Evolutionary conservation across 2,797 vertebrate species (phyloP).

Genomic region (Hipposideros larvatus): DNA sequence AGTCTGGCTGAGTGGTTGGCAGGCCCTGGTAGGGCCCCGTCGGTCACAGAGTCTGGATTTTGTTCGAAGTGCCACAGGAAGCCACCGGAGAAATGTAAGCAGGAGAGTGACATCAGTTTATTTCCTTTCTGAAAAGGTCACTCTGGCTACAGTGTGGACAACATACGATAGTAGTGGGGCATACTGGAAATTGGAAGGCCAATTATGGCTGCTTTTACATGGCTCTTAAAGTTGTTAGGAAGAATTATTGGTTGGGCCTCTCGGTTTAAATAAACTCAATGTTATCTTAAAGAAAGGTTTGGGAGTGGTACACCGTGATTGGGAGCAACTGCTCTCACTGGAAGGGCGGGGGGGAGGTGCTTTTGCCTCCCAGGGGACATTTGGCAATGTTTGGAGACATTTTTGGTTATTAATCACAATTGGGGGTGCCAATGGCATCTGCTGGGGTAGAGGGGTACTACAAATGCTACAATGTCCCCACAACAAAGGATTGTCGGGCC

Average conservation of each 20-base stretch:
- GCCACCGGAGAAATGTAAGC: neutral
- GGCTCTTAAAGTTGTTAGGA: neutral
- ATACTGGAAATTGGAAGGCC: neutral
- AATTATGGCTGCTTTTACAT: neutral
- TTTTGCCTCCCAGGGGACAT: neutral
- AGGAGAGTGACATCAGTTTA: neutral
- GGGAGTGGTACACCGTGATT: neutral
- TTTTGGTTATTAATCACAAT: neutral
- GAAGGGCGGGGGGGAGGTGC: no score
- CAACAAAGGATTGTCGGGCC: neutral
- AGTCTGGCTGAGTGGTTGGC: neutral
- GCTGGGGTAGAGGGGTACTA: neutral
- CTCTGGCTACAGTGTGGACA: neutral
- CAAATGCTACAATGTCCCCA: neutral
- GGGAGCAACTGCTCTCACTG: neutral
- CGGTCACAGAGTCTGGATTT: neutral
- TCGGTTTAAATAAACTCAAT: slow-evolving; percentile 16
- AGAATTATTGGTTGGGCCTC: neutral
- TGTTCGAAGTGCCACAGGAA: neutral
- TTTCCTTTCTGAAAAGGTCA: neutral
- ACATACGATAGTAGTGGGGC: no score
- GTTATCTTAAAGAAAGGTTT: neutral
- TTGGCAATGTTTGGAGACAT: neutral
- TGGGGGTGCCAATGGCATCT: neutral
- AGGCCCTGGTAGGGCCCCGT: neutral